phyloP scores from a whole-genome alignment of 2,888 invertebrate genomes.

The Orchestes rusci region DNA sequence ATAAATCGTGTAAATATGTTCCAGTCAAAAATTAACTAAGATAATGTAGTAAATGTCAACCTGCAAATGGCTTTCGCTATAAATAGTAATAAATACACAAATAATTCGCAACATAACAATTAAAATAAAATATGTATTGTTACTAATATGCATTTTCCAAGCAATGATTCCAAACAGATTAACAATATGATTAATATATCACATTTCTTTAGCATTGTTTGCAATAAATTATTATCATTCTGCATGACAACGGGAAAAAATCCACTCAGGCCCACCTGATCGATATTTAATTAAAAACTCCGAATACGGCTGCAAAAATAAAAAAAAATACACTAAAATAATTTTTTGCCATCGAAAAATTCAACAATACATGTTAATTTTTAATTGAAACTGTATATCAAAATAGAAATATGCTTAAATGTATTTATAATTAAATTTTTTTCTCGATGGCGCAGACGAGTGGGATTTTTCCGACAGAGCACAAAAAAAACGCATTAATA shows the following conservation, averaged over 20 bases:
- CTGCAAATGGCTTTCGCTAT: too few relatives aligned
- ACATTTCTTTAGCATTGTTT: too few relatives aligned
- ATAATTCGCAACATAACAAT: too few relatives aligned
- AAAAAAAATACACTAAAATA: constrained; percentile 23
- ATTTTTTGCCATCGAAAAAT: constrained; percentile 24
- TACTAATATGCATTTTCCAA: too few relatives aligned
- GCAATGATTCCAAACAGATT: too few relatives aligned
- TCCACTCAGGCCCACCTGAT: constrained; percentile 9
- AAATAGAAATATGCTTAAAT: constrained; percentile 25
- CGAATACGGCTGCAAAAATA: constrained; percentile 20
- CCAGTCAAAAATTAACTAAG: too few relatives aligned
- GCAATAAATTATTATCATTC: constrained; percentile 19
- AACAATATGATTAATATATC: too few relatives aligned
- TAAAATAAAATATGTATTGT: too few relatives aligned
- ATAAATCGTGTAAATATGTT: too few relatives aligned
- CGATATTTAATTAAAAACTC: constrained; percentile 26
- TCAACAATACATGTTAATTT: constrained; percentile 26
- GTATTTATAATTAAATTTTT: constrained; percentile 25
- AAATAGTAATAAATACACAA: too few relatives aligned
- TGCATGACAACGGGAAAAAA: constrained; percentile 18
- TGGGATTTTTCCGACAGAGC: constrained; percentile 18
- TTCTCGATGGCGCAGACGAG: constrained; percentile 8
- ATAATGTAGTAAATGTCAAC: too few relatives aligned
- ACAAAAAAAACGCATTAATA: constrained; percentile 20
- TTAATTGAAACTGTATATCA: constrained; percentile 27